Evolutionary conservation across 2,113 vertebrate species (phyloP).

Genomic region (Anguilla rostrata): DNA sequence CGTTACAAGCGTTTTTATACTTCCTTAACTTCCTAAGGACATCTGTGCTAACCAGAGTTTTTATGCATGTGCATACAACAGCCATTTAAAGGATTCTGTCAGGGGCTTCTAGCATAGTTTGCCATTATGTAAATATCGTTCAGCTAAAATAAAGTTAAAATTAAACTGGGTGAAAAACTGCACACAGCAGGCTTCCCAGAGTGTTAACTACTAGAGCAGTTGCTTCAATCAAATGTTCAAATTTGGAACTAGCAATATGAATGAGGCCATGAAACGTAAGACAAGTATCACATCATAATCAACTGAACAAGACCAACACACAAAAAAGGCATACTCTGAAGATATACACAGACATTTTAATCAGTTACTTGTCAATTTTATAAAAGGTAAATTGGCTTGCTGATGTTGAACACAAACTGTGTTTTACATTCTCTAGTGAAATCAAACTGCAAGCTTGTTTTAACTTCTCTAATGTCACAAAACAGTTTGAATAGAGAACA

Average conservation of each 20-base stretch:
- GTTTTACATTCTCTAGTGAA: background rate
- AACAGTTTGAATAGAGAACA: background rate
- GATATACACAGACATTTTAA: constrained; percentile 28
- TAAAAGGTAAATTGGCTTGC: constrained; percentile 29
- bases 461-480: background rate
- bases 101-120: background rate
- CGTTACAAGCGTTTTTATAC: too few species aligned
- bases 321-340: background rate
- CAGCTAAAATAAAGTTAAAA: background rate
- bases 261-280: background rate
- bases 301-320: background rate
- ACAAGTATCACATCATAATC: background rate
- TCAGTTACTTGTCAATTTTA: constrained; percentile 23
- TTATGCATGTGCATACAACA: too few species aligned
- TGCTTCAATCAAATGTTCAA: background rate
- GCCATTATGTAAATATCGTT: background rate
- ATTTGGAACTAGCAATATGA: background rate
- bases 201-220: background rate
- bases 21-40: too few species aligned
- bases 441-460: background rate
- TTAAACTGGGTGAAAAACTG: background rate
- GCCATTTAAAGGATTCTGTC: too few species aligned
- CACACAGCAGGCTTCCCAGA: background rate
- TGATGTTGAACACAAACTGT: constrained; percentile 35
- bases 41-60: too few species aligned